These are phyloP conservation scores for Drosophila vallismaia DNA, from an alignment of 2,888 invertebrate genomes.

Conservation along the genomic window DNA sequence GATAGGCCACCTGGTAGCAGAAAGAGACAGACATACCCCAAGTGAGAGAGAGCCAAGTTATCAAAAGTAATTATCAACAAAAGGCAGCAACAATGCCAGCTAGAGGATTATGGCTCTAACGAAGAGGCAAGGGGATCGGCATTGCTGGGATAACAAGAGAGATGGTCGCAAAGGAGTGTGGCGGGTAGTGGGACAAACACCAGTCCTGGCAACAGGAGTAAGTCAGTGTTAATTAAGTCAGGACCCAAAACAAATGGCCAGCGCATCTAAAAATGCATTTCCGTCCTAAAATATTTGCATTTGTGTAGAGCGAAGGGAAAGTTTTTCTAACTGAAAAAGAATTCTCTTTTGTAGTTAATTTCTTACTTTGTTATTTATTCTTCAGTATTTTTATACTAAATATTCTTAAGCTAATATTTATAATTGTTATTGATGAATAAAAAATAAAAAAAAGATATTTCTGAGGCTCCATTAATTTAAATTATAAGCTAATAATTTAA, in stretches of 20 bases:
- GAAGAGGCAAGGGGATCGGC: background rate
- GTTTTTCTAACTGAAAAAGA: background rate
- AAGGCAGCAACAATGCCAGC: constrained; percentile 50
- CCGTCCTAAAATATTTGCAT: constrained; percentile 23
- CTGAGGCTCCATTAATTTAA: too few species aligned
- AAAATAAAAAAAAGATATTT: background rate
- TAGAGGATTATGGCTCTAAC: constrained; percentile 27
- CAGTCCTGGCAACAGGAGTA: constrained; percentile 53
- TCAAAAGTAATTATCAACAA: constrained; percentile 76
- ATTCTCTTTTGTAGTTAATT: background rate
- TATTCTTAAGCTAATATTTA: too few species aligned
- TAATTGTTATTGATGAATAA: background rate
- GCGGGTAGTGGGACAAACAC: background rate
- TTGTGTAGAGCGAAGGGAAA: constrained; percentile 7
- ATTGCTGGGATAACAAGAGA: constrained; percentile 3
- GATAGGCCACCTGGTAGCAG: background rate
- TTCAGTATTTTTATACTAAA: too few species aligned
- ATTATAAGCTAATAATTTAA: background rate
- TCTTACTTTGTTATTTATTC: too few species aligned
- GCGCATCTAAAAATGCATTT: constrained; percentile 44
- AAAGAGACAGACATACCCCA: constrained; percentile 19
- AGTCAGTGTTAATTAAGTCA: constrained; percentile 71
- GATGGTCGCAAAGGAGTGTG: too few species aligned
- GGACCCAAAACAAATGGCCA: constrained; percentile 59
- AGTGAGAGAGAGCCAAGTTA: constrained; percentile 57